A percentile compares a stretch with the other conserved stretches of the same genome.
Conservation (phyloP, 2,888 invertebrate genomes). For the Phorcus lineatus region DNA sequence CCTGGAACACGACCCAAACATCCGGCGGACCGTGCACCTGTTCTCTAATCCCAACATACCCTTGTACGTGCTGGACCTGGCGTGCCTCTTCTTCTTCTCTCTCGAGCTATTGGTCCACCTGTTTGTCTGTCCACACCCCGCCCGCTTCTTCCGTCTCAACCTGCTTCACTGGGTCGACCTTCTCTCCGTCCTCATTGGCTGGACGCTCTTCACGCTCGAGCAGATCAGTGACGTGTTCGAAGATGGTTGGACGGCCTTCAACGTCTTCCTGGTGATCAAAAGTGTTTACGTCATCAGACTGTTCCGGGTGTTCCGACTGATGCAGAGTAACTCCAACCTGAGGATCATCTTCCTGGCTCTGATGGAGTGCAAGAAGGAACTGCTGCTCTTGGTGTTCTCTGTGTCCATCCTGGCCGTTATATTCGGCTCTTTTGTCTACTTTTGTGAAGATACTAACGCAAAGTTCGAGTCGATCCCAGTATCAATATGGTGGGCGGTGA, state of each 20-base stretch:
- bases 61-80: not conserved
- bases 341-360: conserved; percentile 2
- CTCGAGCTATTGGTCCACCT: not conserved
- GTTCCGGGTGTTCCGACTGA: conserved; percentile 20
- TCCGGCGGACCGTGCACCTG: not conserved
- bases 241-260: not conserved
- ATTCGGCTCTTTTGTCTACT: conserved; percentile 13
- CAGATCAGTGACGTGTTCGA: not conserved
- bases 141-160: not conserved
- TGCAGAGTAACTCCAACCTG: not conserved
- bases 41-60: not conserved
- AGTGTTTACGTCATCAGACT: conserved; percentile 5
- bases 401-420: not conserved
- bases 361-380: conserved; percentile 1
- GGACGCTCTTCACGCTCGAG: conserved; percentile 2
- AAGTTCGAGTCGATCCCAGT: conserved; percentile 17
- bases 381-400: conserved; percentile 7
- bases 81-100: conserved; percentile 10
- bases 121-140: not conserved
- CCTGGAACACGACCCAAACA: not conserved
- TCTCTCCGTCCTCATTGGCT: conserved; percentile 16
- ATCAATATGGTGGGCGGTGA: conserved; percentile 25
- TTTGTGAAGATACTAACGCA: not conserved
- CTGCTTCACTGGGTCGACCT: conserved; percentile 13
- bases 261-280: not conserved